Conservation (phyloP, 2,113 vertebrate genomes). For the Progne subis region DNA sequence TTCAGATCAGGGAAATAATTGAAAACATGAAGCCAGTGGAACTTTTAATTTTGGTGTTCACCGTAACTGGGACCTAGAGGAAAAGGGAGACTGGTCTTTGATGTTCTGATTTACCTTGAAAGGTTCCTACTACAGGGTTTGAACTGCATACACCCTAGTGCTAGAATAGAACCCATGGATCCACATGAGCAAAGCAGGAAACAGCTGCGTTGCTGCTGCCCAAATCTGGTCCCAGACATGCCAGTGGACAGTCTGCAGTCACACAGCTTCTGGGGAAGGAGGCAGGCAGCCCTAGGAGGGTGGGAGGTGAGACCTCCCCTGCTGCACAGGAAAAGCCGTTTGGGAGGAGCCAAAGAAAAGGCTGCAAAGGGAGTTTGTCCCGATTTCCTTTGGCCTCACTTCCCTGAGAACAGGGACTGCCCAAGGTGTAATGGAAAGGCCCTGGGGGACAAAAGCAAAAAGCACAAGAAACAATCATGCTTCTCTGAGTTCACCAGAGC, state of each 20-base stretch:
- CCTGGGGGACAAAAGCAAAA: neutral
- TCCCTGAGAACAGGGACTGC: neutral
- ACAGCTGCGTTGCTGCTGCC: neutral
- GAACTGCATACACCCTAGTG: accelerated
- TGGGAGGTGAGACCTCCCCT: neutral
- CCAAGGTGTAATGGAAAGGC: neutral
- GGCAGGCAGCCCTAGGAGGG: neutral
- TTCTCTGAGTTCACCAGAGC: neutral
- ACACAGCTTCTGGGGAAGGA: neutral
- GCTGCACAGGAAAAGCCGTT: neutral
- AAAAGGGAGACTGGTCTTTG: neutral
- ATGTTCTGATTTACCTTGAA: neutral
- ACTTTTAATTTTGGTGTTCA: neutral
- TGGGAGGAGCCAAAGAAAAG: neutral
- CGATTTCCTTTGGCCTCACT: neutral
- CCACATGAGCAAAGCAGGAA: neutral
- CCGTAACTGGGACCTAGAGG: neutral
- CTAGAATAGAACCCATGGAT: neutral
- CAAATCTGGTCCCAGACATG: accelerated
- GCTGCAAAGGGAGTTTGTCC: neutral
- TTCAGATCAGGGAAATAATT: neutral
- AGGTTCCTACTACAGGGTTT: neutral
- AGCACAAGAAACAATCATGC: neutral
- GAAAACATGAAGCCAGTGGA: neutral
- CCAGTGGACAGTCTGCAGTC: neutral